Evolutionary conservation across 2,113 vertebrate genomes (phyloP).

Genomic region (Muntiacus reevesi): DNA sequence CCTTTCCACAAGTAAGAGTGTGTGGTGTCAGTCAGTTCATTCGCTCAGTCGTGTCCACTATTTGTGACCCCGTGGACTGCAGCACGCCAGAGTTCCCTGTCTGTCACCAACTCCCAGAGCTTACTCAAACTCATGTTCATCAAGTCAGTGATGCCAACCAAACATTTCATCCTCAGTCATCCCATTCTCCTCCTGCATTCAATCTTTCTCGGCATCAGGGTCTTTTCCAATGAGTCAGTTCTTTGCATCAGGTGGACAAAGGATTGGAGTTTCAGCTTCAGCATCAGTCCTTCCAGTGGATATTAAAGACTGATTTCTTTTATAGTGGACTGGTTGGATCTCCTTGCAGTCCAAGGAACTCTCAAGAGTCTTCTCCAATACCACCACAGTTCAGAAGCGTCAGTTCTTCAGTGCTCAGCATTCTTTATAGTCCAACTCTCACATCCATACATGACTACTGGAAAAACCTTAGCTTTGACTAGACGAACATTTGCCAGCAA

Average conservation of each 20-base stretch:
- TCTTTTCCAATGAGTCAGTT: background rate
- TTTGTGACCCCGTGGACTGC: background rate
- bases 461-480: background rate
- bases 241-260: background rate
- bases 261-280: background rate
- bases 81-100: background rate
- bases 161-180: background rate
- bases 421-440: background rate
- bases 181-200: background rate
- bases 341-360: background rate
- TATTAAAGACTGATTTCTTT: background rate
- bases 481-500: fast-evolving
- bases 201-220: background rate
- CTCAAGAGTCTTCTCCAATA: background rate
- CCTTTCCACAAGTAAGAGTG: background rate
- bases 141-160: background rate
- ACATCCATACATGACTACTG: background rate
- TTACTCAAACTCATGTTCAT: background rate
- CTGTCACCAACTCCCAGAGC: background rate
- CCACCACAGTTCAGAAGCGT: background rate
- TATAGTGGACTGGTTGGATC: background rate
- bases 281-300: background rate
- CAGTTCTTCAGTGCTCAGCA: background rate
- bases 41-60: background rate
- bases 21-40: background rate